Percentiles rank a stretch among this genome's conserved stretches.
phyloP scores from a whole-genome alignment of 2,797 vertebrate species.

The Podarcis lilfordi region DNA sequence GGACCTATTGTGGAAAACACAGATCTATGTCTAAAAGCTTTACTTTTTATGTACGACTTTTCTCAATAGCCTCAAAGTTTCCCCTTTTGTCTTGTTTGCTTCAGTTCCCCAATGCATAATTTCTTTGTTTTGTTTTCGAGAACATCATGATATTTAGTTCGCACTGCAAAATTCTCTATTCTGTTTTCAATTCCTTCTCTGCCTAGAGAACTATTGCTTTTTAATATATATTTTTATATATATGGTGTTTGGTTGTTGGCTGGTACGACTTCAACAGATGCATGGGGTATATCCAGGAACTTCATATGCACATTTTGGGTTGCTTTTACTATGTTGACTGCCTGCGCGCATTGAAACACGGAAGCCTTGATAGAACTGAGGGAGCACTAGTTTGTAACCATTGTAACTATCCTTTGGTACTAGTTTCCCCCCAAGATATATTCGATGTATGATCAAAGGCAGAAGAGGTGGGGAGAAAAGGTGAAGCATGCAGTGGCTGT shows the following conservation, averaged over 20 bases:
- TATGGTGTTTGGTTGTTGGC: not conserved
- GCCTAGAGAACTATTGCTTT: not conserved
- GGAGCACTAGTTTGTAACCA: not conserved
- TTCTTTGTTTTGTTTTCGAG: constrained; percentile 34
- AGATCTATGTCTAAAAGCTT: not conserved
- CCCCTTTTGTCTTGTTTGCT: constrained; percentile 3
- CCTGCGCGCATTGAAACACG: not conserved
- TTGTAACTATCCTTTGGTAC: not conserved
- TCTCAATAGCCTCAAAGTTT: not conserved
- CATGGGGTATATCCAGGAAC: not conserved
- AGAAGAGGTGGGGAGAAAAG: not conserved
- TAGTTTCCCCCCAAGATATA: not conserved
- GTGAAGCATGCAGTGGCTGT: not conserved
- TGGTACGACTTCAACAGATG: not conserved
- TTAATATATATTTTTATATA: not conserved
- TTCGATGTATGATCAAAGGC: not conserved
- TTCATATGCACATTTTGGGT: not conserved
- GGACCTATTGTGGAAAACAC: not conserved
- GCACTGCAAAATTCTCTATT: constrained; percentile 17
- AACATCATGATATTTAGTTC: not conserved
- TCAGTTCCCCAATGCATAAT: constrained; percentile 51
- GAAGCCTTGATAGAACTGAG: not conserved
- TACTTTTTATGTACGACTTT: not conserved
- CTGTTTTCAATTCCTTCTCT: not conserved
- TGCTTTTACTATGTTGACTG: not conserved